These are phyloP conservation scores for Drosophila seclusa DNA, from an alignment of 2,888 invertebrate species.

Conservation along the genomic window DNA sequence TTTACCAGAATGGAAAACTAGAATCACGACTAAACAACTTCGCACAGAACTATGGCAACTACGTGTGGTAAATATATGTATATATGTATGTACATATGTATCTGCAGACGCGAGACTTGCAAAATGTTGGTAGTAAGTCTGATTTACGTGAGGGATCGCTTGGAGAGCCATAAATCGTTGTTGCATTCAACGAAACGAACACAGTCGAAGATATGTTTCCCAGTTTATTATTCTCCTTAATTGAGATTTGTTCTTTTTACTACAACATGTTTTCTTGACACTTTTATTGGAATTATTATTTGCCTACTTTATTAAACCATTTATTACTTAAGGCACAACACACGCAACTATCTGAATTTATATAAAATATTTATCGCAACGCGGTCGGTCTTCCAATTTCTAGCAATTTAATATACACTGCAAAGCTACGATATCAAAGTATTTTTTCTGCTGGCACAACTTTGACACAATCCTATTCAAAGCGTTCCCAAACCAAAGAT, in stretches of 20 bases:
- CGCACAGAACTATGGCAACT: conserved; percentile 31
- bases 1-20: conserved; percentile 28
- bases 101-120: conserved; percentile 27
- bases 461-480: conserved; percentile 23
- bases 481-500: conserved; percentile 28
- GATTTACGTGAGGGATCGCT: conserved; percentile 15
- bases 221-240: not conserved
- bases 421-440: not conserved
- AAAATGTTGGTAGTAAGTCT: conserved; percentile 9
- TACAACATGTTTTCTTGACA: not conserved
- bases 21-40: conserved; percentile 33
- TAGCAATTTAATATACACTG: not conserved
- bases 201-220: not conserved
- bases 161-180: conserved; percentile 3
- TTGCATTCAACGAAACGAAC: conserved; percentile 2
- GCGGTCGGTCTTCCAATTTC: not conserved
- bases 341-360: not conserved
- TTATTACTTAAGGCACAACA: not conserved
- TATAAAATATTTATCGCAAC: not conserved
- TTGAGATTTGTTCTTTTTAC: not conserved
- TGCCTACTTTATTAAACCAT: not conserved
- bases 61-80: conserved; percentile 15
- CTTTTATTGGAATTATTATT: not conserved
- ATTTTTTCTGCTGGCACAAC: conserved; percentile 19
- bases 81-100: conserved; percentile 5